phyloP scores from a whole-genome alignment of 2,888 invertebrate genomes.

The Teinopalpus imperialis region DNA sequence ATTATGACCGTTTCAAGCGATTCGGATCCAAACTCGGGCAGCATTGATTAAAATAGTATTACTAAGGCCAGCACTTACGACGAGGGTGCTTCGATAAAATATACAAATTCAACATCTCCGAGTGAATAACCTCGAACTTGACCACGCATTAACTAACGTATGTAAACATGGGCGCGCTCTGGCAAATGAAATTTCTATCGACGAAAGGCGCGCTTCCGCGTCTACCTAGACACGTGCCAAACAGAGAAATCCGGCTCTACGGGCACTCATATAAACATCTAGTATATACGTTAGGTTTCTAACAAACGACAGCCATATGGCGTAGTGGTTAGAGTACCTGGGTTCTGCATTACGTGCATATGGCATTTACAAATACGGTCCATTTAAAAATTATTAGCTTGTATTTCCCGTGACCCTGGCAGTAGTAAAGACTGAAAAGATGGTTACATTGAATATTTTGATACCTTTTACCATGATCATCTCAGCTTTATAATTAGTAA shows the following conservation, averaged over 20 bases:
- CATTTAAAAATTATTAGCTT: too few relatives aligned
- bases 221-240: constrained; percentile 54
- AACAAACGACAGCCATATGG: too few relatives aligned
- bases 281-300: constrained; percentile 3
- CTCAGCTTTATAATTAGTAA: too few relatives aligned
- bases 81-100: constrained; percentile 6
- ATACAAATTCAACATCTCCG: constrained; percentile 8
- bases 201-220: constrained; percentile 59
- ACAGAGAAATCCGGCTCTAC: constrained; percentile 53
- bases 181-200: constrained; percentile 64
- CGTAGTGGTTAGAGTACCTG: too few relatives aligned
- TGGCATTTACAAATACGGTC: too few relatives aligned
- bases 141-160: constrained; percentile 53
- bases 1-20: constrained; percentile 20
- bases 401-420: too few relatives aligned
- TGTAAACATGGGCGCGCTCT: constrained; percentile 62
- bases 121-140: constrained; percentile 76
- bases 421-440: too few relatives aligned
- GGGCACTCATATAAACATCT: constrained; percentile 38
- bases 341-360: too few relatives aligned
- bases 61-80: constrained; percentile 4
- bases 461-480: too few relatives aligned
- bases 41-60: constrained; percentile 18
- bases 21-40: constrained; percentile 3
- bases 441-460: too few relatives aligned